Evolutionary conservation across 2,888 invertebrate species (phyloP).

Genomic region (Drosophila flavopinicola): DNA sequence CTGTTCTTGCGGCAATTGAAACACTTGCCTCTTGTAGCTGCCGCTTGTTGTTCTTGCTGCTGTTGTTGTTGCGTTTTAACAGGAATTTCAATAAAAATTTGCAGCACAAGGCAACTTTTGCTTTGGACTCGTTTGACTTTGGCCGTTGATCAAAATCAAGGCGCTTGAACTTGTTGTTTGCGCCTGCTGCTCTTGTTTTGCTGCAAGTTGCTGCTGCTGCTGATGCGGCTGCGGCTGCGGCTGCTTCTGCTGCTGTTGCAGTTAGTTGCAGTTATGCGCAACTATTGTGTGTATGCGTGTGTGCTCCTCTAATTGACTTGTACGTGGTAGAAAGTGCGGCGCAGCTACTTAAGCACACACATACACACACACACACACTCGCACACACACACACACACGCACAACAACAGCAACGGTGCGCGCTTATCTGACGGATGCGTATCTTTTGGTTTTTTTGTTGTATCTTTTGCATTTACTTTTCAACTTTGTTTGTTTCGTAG

Average conservation of each 20-base stretch:
- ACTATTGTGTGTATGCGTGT: constrained; percentile 52
- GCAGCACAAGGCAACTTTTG: constrained; percentile 71
- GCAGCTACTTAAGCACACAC: constrained; percentile 53
- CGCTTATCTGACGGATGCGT: constrained; percentile 65
- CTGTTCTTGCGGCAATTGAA: constrained; percentile 66
- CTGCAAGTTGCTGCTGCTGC: constrained; percentile 30
- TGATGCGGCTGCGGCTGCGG: constrained; percentile 12
- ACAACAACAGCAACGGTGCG: constrained; percentile 18
- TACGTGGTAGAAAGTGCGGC: constrained; percentile 74
- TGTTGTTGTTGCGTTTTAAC: constrained; percentile 56
- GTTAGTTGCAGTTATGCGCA: constrained; percentile 78
- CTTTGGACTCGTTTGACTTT: constrained; percentile 79
- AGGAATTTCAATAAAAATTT: constrained; percentile 80
- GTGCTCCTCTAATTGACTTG: constrained; percentile 76
- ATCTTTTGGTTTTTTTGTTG: constrained; percentile 34
- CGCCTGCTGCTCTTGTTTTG: constrained; percentile 68
- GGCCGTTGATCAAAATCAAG: constrained; percentile 73
- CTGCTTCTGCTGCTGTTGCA: constrained; percentile 49
- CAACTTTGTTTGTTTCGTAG: constrained; percentile 29
- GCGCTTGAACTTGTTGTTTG: constrained; percentile 76
- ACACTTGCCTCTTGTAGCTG: constrained; percentile 65
- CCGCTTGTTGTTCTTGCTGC: constrained; percentile 39
- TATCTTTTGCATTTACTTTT: constrained; percentile 71
- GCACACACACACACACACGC: constrained; percentile 13
- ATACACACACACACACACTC: constrained; percentile 16